Evolutionary conservation across 2,797 vertebrate species (phyloP), one percentile per base, ranked within the genome.

Genomic region (Serranus cabrilla): DNA sequence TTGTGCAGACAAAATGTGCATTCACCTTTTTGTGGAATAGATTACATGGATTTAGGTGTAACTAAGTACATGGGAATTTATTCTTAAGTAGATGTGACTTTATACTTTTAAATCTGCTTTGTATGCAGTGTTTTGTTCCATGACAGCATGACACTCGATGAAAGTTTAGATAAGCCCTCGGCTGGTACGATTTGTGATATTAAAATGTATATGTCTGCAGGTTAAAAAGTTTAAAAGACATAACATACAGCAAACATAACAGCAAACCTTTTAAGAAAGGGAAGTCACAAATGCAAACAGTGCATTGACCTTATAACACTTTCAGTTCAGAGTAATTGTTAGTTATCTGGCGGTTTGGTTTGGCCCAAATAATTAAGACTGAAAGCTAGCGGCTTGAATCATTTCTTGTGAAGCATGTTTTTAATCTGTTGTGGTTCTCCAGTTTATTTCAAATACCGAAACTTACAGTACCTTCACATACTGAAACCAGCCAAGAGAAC

Each of bases 1-100:
- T 84, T 83, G 84, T 82, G 74, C 70, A 80, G 68, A 83, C 63
- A 84, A 78, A 65, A 78, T 75, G 62, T 51, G 63, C 50, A 17
- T 61, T 13, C 66, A 63, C 37, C 31, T 74, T 81, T 72, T 67
- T 78, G 34, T 64, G 34, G 54, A 76, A 51, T 34, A 40, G 37
- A 70, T 62, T 47, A 62, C 52, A 20, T 61, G 12, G 14, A 42
- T 72, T 11, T 40, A 67, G 34, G 20, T 67, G 39, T 64, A 71
- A 64, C 8, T 58, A 39, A 57, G 12, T 56, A 2, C 21, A 31
- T 54, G 18, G 21, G 11, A 62, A 63, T 59, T 40, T 50, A 34
- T 69, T 51, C 64, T 40, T 77, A 62, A 55, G 2, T 12, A 34
- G 2, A 47, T 70, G 20, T 21, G 23, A 27, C 42, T 45, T 46